A percentile compares a stretch with the other conserved stretches of the same genome.
These are phyloP conservation scores for Crocallis elinguaria DNA, from an alignment of 2,888 invertebrate species.

Conservation along the genomic window DNA sequence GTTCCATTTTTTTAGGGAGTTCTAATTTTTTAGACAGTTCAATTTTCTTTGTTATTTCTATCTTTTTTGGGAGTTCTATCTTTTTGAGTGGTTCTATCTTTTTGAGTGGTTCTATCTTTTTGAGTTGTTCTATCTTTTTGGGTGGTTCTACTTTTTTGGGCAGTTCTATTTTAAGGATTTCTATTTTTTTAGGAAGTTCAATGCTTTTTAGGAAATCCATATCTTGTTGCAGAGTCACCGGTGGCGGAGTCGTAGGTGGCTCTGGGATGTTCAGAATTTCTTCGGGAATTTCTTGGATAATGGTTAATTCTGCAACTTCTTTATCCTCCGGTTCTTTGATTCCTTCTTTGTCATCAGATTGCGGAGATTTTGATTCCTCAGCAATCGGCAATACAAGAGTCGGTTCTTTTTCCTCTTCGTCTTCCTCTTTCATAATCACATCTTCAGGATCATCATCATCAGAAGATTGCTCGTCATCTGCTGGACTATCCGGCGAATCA, in stretches of 20 bases:
- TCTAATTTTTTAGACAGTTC: conserved; percentile 26
- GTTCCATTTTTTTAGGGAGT: conserved; percentile 23
- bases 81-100: conserved; percentile 31
- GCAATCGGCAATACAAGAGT: conserved; percentile 51
- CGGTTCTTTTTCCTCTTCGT: conserved; percentile 45
- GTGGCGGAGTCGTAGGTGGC: conserved; percentile 63
- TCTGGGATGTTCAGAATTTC: conserved; percentile 50
- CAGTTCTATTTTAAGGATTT: conserved; percentile 25
- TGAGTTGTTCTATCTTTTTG: conserved; percentile 30
- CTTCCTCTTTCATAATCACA: conserved; percentile 58
- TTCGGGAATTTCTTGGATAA: conserved; percentile 46
- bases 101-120: conserved; percentile 36
- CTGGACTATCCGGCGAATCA: conserved; percentile 79
- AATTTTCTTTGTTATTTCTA: conserved; percentile 31
- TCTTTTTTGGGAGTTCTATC: conserved; percentile 22
- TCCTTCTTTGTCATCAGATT: conserved; percentile 52
- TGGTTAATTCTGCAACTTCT: conserved; percentile 46
- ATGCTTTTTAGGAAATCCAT: conserved; percentile 44
- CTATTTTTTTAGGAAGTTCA: conserved; percentile 29
- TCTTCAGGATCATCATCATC: conserved; percentile 74
- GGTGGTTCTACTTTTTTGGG: conserved; percentile 20
- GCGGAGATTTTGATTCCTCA: conserved; percentile 51
- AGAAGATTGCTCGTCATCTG: conserved; percentile 82
- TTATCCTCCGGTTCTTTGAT: conserved; percentile 48
- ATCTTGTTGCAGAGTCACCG: conserved; percentile 33